Percentiles rank a stretch among this genome's conserved stretches.
phyloP scores from a whole-genome alignment of 2,113 vertebrate species.

The Ctenomys sociabilis region DNA sequence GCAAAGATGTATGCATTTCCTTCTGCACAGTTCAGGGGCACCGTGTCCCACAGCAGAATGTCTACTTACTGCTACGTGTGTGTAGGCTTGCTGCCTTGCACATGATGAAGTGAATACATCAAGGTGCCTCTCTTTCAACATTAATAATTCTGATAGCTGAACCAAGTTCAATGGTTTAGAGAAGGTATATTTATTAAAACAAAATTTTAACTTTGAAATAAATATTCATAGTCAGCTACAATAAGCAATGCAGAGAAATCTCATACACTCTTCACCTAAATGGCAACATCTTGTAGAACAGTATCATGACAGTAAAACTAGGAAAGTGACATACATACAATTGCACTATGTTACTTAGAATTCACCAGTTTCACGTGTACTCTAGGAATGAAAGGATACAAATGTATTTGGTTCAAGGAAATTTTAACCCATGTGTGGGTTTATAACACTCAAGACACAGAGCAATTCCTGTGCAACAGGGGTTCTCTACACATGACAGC shows the following conservation, averaged over 20 bases:
- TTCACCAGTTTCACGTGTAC: background rate
- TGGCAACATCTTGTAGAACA: background rate
- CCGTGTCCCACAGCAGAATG: background rate
- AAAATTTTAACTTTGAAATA: background rate
- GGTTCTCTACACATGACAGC: background rate
- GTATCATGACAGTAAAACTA: background rate
- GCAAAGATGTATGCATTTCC: background rate
- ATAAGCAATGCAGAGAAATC: background rate
- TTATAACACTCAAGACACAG: slow-evolving; percentile 9
- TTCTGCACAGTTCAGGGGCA: background rate
- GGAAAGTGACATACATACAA: background rate
- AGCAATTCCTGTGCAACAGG: background rate
- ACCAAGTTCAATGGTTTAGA: background rate
- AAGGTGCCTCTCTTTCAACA: background rate
- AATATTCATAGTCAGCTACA: background rate
- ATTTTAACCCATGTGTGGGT: background rate
- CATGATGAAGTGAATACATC: background rate
- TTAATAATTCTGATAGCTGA: background rate
- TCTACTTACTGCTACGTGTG: background rate
- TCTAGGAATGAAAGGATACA: background rate
- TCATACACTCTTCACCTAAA: background rate
- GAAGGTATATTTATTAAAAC: background rate
- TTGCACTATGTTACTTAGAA: background rate
- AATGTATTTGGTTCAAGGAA: background rate
- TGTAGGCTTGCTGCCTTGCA: background rate